Evolutionary conservation across 1,140 invertebrate genomes (phyloP).

Genomic region (Epicauta chinensis): DNA sequence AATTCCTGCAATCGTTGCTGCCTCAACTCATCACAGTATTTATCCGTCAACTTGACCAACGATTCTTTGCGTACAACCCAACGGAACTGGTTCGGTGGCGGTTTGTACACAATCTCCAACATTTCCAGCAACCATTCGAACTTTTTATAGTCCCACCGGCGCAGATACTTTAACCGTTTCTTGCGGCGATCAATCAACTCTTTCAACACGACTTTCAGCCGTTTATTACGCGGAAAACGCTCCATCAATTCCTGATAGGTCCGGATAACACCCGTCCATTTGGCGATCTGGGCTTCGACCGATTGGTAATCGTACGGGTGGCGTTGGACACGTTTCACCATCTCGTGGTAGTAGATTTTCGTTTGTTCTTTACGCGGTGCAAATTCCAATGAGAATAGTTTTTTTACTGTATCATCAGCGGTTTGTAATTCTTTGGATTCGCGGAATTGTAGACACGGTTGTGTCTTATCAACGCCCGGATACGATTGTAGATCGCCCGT

Average conservation of each 20-base stretch:
- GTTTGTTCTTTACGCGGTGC: conserved; percentile 41
- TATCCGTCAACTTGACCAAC: conserved; percentile 55
- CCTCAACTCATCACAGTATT: conserved; percentile 60
- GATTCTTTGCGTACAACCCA: conserved; percentile 61
- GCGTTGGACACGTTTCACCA: conserved; percentile 48
- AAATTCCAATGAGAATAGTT: conserved; percentile 51
- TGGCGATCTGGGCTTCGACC: conserved; percentile 50
- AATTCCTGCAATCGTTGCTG: conserved; percentile 59
- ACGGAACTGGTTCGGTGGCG: conserved; percentile 53
- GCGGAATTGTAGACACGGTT: conserved; percentile 39
- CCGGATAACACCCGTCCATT: conserved; percentile 46
- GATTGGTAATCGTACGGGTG: conserved; percentile 52
- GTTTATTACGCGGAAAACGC: conserved; percentile 46
- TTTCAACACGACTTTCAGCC: conserved; percentile 52
- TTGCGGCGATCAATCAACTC: conserved; percentile 71
- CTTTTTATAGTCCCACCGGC: conserved; percentile 70
- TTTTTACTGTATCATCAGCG: conserved; percentile 51
- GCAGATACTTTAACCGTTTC: conserved; percentile 60
- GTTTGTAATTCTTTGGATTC: conserved; percentile 49
- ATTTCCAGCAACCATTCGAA: conserved; percentile 83
- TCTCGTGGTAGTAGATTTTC: conserved; percentile 40
- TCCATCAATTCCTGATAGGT: conserved; percentile 48
- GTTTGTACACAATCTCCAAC: conserved; percentile 70
- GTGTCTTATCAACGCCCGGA: conserved; percentile 40
- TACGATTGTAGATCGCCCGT: conserved; percentile 51